Base-by-base conservation (phyloP, 2,797 vertebrate genomes). In the Tapera naevia region DNA sequence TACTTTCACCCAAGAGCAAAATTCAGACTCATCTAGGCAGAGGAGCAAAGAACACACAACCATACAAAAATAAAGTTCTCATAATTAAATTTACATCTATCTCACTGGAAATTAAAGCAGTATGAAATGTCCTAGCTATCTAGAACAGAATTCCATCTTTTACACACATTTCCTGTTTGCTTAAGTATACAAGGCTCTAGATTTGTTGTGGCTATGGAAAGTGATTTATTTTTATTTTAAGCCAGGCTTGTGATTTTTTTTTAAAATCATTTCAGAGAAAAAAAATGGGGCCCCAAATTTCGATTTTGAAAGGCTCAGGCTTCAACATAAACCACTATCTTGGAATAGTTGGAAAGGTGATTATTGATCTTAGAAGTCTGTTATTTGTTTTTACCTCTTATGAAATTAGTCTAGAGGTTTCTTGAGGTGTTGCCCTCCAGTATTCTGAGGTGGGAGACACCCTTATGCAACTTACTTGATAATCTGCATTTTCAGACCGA, bases 401-500 rank as follows among this genome's bases (percentile, higher is more conserved):
- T 9, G 45, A 91, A 93, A 90, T 3, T 0, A 73, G 16, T 25
- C 72, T n/a, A 37, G 50, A 62, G 23, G 4, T 67, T 91, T 89
- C 60, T 32, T 50, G 41, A 79, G 60, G 43, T 81, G 66, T 54
- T 95, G 82, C 54, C 89, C 89, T 93, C 66, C 73, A 81, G 66
- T 94, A 64, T 46, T 43, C 30, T 14, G 48, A 79, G 95, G 87
- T 84, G 94, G 95, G 93, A 95, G 89, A 97, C 43, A 28, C 48
- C 64, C 54, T 96, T 96, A 95, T 87, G 88, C 78, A 96, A 96
- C 60, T 27, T 6, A 35, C 48, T 75, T 30, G 80, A 96, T 95
- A 94, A 94, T 92, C 92, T 95, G 73, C 74, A 7, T 82, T 96
- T 96, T 78, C 89, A 65, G 89, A 78, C 71, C 3, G 53, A 96